These are phyloP conservation scores for Zosterops pallidus DNA, from an alignment of 2,113 vertebrate species.

Conservation along the genomic window DNA sequence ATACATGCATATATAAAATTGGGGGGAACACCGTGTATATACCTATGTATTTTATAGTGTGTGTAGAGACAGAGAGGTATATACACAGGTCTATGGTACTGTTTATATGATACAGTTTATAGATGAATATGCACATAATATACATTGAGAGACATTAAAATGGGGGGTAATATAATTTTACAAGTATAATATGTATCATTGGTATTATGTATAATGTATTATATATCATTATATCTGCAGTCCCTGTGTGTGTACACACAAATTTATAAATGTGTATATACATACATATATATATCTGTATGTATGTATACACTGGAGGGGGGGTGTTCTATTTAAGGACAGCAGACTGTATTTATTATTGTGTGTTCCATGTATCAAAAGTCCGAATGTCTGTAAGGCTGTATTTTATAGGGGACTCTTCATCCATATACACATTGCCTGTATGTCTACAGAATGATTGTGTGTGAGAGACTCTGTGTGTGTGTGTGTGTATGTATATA, in stretches of 20 bases:
- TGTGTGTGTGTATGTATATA: neutral
- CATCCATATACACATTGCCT: neutral
- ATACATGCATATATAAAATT: neutral
- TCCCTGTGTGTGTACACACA: neutral
- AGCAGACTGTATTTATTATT: neutral
- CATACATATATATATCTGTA: accelerated
- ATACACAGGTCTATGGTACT: neutral
- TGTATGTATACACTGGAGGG: neutral
- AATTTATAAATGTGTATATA: neutral
- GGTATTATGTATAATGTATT: neutral
- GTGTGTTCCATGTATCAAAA: neutral
- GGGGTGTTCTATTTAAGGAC: neutral
- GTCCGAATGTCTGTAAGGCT: neutral
- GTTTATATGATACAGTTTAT: neutral
- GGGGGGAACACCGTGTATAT: neutral
- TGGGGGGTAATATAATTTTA: neutral
- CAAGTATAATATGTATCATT: too few relatives aligned
- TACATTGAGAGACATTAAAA: neutral
- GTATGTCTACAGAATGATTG: neutral
- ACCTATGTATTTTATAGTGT: neutral
- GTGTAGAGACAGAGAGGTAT: neutral
- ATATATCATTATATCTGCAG: neutral
- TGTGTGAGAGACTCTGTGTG: neutral
- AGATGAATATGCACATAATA: neutral
- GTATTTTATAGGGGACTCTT: neutral